These are phyloP conservation scores for mouse (Mus musculus) DNA, from an alignment of 2,113 vertebrate species.

Conservation along the genomic window DNA sequence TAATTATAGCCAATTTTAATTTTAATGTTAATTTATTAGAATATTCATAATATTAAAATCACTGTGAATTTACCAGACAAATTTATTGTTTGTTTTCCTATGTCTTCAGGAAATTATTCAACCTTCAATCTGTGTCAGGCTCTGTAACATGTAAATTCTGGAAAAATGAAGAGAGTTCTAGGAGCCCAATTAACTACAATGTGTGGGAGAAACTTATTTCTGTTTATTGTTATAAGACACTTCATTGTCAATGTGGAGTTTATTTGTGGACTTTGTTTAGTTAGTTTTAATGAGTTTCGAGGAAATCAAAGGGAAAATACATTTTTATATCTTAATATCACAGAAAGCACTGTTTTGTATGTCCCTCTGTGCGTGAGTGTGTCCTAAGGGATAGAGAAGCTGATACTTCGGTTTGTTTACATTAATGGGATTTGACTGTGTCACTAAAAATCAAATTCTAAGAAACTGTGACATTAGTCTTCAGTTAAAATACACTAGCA, in stretches of 20 bases:
- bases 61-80: not conserved
- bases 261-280: not conserved
- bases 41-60: not conserved
- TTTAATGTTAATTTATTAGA: not conserved
- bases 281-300: constrained; percentile 32
- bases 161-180: not conserved
- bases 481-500: not conserved
- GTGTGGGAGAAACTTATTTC: not conserved
- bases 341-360: not conserved
- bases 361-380: not conserved
- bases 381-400: not conserved
- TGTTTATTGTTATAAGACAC: not conserved
- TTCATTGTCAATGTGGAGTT: not conserved
- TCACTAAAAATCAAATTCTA: constrained; percentile 49
- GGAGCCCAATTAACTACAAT: not conserved
- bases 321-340: not conserved
- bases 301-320: not conserved
- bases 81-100: not conserved
- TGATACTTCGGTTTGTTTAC: constrained; percentile 22
- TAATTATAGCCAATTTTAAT: not conserved
- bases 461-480: not conserved
- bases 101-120: not conserved
- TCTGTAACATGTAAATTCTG: not conserved
- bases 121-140: not conserved
- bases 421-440: not conserved